These are phyloP conservation scores for Saccostrea glomerata DNA, from an alignment of 1,140 invertebrate species.

Conservation along the genomic window DNA sequence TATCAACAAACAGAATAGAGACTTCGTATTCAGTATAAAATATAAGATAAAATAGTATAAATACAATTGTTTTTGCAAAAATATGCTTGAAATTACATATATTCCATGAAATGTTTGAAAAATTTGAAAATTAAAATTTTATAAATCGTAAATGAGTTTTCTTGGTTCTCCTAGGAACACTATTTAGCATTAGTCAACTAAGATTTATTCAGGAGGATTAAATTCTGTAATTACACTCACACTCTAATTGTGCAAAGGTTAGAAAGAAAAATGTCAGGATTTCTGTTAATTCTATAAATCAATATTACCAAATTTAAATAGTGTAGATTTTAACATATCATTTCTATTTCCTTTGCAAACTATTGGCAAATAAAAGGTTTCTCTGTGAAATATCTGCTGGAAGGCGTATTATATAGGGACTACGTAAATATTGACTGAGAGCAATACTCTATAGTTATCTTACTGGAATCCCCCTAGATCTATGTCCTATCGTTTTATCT, in stretches of 20 bases:
- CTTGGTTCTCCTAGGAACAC: too few relatives aligned
- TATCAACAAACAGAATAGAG: too few relatives aligned
- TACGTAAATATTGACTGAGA: slow-evolving; percentile 12
- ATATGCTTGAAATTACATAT: too few relatives aligned
- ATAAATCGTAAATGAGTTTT: too few relatives aligned
- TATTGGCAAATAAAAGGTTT: not conserved
- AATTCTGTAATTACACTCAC: not conserved
- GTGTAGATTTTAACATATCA: slow-evolving; percentile 1
- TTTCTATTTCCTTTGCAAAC: slow-evolving; percentile 7
- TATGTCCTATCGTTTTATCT: slow-evolving; percentile 10
- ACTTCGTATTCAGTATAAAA: too few relatives aligned
- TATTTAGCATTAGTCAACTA: too few relatives aligned
- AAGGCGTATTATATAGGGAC: not conserved
- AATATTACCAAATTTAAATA: not conserved
- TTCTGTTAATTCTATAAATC: not conserved
- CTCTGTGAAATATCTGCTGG: not conserved
- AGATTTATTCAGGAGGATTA: not conserved
- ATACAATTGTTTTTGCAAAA: too few relatives aligned
- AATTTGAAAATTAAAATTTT: too few relatives aligned
- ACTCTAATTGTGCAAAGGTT: not conserved
- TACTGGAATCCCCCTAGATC: not conserved
- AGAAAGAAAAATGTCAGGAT: not conserved
- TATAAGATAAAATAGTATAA: too few relatives aligned
- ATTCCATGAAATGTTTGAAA: too few relatives aligned
- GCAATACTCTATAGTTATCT: not conserved